A percentile compares a stretch with the other conserved stretches of the same genome.
phyloP scores from a whole-genome alignment of 1,140 invertebrate genomes.

The Bathynomus jamesi region DNA sequence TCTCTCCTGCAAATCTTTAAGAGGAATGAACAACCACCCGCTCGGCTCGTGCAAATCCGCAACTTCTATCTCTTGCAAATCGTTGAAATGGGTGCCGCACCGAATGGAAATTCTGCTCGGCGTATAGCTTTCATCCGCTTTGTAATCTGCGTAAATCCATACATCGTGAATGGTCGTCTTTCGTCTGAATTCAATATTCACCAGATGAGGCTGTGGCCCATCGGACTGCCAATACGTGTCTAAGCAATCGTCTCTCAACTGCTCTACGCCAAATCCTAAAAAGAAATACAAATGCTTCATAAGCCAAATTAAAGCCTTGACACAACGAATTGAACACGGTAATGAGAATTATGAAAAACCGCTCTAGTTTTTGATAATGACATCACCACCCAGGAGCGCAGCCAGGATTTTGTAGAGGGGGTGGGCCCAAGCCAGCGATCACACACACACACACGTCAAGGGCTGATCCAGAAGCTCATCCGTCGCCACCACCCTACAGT shows the following conservation, averaged over 20 bases:
- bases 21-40: slow-evolving; percentile 89
- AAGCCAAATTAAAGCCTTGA: neutral
- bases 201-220: slow-evolving; percentile 92
- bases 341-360: neutral
- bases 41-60: slow-evolving; percentile 88
- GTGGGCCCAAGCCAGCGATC: too few relatives aligned
- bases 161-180: slow-evolving; percentile 94
- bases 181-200: slow-evolving; percentile 93
- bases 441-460: too few relatives aligned
- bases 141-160: slow-evolving; percentile 95
- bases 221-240: slow-evolving; percentile 99
- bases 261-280: slow-evolving; percentile 92
- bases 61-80: slow-evolving; percentile 93
- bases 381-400: too few relatives aligned
- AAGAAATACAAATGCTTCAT: neutral
- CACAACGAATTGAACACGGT: neutral
- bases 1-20: slow-evolving; percentile 78
- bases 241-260: slow-evolving; percentile 84
- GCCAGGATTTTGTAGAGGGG: too few relatives aligned
- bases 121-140: slow-evolving; percentile 97
- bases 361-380: too few relatives aligned
- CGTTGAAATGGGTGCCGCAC: slow-evolving; percentile 93
- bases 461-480: too few relatives aligned
- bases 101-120: slow-evolving; percentile 84
- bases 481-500: too few relatives aligned